Percentiles rank a stretch among this genome's conserved stretches.
These are phyloP conservation scores for Erethizon dorsatum DNA, from an alignment of 2,797 vertebrate species.

Conservation along the genomic window DNA sequence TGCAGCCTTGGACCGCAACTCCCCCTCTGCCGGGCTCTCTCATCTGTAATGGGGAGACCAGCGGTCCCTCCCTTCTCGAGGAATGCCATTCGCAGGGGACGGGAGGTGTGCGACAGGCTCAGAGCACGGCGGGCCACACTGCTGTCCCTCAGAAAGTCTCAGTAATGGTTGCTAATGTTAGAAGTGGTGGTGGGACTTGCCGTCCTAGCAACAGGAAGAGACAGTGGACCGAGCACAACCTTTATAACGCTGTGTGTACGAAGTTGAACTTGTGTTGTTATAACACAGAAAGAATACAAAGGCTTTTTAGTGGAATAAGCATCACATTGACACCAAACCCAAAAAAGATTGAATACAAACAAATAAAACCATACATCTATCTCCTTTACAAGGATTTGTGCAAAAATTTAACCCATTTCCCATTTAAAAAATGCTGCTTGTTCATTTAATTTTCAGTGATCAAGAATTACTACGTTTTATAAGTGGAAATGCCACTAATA, in stretches of 20 bases:
- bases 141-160: neutral
- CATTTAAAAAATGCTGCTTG: neutral
- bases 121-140: rapidly evolving
- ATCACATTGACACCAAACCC: neutral
- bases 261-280: neutral
- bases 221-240: rapidly evolving
- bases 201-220: rapidly evolving
- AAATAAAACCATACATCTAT: neutral
- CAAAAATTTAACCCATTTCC: neutral
- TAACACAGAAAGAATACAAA: neutral
- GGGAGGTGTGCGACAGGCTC: rapidly evolving
- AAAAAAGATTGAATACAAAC: neutral
- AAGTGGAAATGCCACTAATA: neutral
- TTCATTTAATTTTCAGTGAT: neutral
- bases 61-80: neutral
- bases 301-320: neutral
- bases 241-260: rapidly evolving
- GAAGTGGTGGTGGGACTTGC: rapidly evolving
- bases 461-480: neutral
- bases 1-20: rapidly evolving
- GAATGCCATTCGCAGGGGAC: rapidly evolving
- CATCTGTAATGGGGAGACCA: rapidly evolving
- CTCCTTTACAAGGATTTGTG: neutral
- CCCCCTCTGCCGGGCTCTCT: rapidly evolving
- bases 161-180: too few relatives aligned